Evolutionary conservation across 1,140 invertebrate species (phyloP), one percentile per base, ranked within the genome.

Genomic region (Daktulosphaira vitifoliae): DNA sequence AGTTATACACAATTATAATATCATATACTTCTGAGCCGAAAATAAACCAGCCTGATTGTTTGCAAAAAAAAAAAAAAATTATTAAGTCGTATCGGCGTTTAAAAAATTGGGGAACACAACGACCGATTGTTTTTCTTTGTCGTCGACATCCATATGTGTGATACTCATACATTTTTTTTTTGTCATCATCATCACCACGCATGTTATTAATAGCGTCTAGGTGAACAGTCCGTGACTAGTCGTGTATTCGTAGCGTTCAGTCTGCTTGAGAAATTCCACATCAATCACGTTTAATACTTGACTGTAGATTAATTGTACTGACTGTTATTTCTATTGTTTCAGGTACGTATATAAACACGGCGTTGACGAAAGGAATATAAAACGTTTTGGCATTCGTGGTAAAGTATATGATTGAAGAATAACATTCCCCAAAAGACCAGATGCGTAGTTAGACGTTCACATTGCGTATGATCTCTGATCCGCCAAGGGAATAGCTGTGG

Each of bases 141-240:
- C 42, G 42, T 62, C 42, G 23, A 18, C 56, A 16, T n/a, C 42
- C n/a, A 42, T 20, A n/a, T 29, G 25, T 16, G 2, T 15, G 16
- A 3, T 23, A 26, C n/a, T 48, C 29, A 7, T 18, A 48, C 42
- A 62, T 26, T 18, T 48, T n/a, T 7, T 44, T 44, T 7, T 44
- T n/a, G 29, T 33, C 29, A 33, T 33, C 29, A 11, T 11, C 5
- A 33, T 44, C 42, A 48, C 42, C 54, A 15, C 25, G 39, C 54
- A 20, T 16, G 56, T 62, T 62, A 62, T 62, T 62, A 62, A 62
- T 62, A n/a, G 56, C 56, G 56, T 62, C 56, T 62, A 62, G 56
- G 56, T 62, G 56, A 62, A 62, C 56, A 25, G 56, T 62, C 56
- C 42, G 56, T 62, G 56, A 62, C 56, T 46, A 38, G 42, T 44